Conservation (phyloP, 2,797 vertebrate species). For the Rhinophrynus dorsalis region DNA sequence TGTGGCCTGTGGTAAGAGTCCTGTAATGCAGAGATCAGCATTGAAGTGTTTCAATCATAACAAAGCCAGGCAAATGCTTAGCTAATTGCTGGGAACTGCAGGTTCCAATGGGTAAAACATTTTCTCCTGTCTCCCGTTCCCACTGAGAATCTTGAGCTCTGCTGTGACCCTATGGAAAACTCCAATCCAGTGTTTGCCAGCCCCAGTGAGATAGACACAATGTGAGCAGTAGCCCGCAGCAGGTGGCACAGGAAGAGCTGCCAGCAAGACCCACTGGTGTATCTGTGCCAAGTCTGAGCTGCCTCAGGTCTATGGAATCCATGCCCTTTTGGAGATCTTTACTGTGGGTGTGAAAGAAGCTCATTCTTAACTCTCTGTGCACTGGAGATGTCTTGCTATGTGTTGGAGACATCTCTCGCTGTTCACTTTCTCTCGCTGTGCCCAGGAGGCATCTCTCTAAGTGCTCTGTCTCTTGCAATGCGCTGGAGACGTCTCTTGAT, state of each 20-base stretch:
- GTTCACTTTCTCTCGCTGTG: too few relatives aligned
- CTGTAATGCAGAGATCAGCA: not conserved
- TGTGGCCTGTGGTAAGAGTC: not conserved
- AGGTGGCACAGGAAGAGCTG: not conserved
- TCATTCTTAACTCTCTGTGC: too few relatives aligned
- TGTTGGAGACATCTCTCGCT: too few relatives aligned
- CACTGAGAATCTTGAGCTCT: not conserved
- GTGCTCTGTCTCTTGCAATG: too few relatives aligned
- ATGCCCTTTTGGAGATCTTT: not conserved
- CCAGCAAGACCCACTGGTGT: not conserved
- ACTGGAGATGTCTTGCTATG: too few relatives aligned
- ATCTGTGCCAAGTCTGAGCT: not conserved
- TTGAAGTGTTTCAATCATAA: conserved; percentile 1
- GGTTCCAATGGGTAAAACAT: conserved; percentile 10
- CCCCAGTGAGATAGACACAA: not conserved
- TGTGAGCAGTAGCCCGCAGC: not conserved
- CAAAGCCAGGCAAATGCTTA: too few relatives aligned
- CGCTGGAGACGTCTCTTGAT: too few relatives aligned
- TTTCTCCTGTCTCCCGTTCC: conserved; percentile 14
- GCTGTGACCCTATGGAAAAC: not conserved
- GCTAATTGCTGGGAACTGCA: not conserved
- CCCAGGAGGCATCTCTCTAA: too few relatives aligned
- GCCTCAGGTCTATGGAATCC: not conserved
- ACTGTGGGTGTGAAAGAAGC: too few relatives aligned
- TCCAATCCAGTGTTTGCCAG: not conserved